Base-by-base conservation (phyloP, 92 coral and sea anemone genomes). In the Muricea muricata region DNA sequence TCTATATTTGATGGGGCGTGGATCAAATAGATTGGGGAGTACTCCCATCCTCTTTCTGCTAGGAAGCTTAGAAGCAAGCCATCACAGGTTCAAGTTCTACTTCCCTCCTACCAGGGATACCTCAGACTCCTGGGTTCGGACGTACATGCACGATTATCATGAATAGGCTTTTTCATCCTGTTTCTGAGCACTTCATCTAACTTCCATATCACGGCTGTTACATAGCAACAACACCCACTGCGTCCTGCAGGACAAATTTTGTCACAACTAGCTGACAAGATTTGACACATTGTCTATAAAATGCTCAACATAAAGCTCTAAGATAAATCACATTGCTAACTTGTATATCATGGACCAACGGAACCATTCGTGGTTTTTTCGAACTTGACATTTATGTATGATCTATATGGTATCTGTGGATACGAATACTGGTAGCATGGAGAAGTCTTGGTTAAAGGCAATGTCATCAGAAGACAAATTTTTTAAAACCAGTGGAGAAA, bases 111-210 rank as follows among this genome's bases (percentile, higher is more conserved):
- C 91, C 90, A 1, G 92, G 92, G 54, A 88, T 88, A 61, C 94
- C 92, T 88, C 94, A 81, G 75, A n/a, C 89, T 91, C 75, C 90
- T 88, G 24, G 94, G 94, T 74, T 89, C 89, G 29, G 90, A 88
- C 66, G 86, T 87, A 45, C 94, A 91, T 50, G 90, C 47, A 18
- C 91, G 89, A 39, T 76, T 75, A 81, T 78, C 89, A 4, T 81
- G 21, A 21, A 45, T 10, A 14, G 40, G 33, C 8, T 55, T 85
- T 7, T 37, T 18, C 24, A 78, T 20, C 50, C 12, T 21, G 21
- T 91, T 91, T 50, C 93, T 83, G 69, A 89, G 57, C 89, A 91
- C 88, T 37, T 91, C 89, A 65, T 88, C 88, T 57, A 88, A 68
- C 48, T 87, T 91, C 91, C 89, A 91, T 50, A 87, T 84, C 13